phyloP scores from a whole-genome alignment of 2,113 vertebrate genomes.

The Lynx canadensis region DNA sequence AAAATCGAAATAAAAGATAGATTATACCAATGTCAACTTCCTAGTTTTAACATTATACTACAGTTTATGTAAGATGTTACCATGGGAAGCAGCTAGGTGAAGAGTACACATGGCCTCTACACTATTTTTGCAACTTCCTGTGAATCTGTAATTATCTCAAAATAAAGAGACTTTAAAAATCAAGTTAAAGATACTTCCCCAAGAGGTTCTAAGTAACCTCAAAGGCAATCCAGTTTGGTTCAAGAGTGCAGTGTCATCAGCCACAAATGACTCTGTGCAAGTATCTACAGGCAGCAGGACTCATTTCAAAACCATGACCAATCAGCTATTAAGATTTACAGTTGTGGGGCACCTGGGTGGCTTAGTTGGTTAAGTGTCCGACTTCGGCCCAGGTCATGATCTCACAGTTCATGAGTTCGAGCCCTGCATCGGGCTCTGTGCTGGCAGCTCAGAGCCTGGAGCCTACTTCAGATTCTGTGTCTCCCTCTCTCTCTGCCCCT shows the following conservation, averaged over 20 bases:
- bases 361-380: too few relatives aligned
- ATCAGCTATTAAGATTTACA: slow-evolving; percentile 46
- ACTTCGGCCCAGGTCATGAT: too few relatives aligned
- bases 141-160: not conserved
- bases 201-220: not conserved
- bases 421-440: too few relatives aligned
- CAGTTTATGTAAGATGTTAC: not conserved
- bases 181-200: slow-evolving; percentile 4
- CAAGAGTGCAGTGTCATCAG: not conserved
- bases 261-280: slow-evolving; percentile 5
- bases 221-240: not conserved
- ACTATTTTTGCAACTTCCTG: slow-evolving; percentile 13
- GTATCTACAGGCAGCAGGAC: not conserved
- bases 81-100: not conserved
- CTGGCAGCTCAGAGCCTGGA: too few relatives aligned
- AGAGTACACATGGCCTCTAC: not conserved
- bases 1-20: not conserved
- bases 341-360: not conserved
- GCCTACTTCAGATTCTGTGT: too few relatives aligned
- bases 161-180: slow-evolving; percentile 25
- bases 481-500: too few relatives aligned
- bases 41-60: not conserved
- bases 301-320: slow-evolving; percentile 54
- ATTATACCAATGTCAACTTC: not conserved
- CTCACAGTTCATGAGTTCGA: too few relatives aligned